Percentiles rank a stretch among this genome's conserved stretches.
These are phyloP conservation scores for Parnassius smintheus DNA, from an alignment of 2,888 invertebrate genomes.

Conservation along the genomic window DNA sequence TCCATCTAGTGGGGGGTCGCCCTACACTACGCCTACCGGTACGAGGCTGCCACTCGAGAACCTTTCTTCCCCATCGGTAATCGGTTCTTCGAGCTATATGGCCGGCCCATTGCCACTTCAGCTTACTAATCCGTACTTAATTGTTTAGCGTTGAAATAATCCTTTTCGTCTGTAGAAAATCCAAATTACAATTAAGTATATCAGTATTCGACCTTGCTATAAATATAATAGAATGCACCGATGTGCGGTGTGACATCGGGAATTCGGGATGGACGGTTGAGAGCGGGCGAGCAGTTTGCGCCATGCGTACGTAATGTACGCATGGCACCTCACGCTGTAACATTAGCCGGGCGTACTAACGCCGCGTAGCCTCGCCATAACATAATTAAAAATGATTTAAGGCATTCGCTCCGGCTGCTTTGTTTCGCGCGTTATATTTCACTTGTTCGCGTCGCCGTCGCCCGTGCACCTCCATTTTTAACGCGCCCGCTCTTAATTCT, in stretches of 20 bases:
- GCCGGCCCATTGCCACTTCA: too few species aligned
- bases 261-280: constrained; percentile 31
- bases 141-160: too few species aligned
- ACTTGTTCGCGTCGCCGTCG: constrained; percentile 76
- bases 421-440: constrained; percentile 82
- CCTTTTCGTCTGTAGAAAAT: too few species aligned
- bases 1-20: too few species aligned
- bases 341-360: constrained; percentile 51
- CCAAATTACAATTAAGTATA: too few species aligned
- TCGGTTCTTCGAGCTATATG: too few species aligned
- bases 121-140: too few species aligned
- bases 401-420: constrained; percentile 81
- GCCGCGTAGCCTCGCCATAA: constrained; percentile 69
- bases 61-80: too few species aligned
- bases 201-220: not conserved
- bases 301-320: constrained; percentile 35
- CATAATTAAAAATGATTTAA: constrained; percentile 82
- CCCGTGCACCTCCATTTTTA: constrained; percentile 68
- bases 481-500: constrained; percentile 78
- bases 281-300: constrained; percentile 24
- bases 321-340: constrained; percentile 53
- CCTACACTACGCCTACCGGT: too few species aligned
- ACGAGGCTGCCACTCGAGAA: too few species aligned
- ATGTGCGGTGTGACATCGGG: constrained; percentile 31
- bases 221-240: constrained; percentile 20